Conservation (phyloP, 2,113 vertebrate genomes). For the Castor canadensis region DNA sequence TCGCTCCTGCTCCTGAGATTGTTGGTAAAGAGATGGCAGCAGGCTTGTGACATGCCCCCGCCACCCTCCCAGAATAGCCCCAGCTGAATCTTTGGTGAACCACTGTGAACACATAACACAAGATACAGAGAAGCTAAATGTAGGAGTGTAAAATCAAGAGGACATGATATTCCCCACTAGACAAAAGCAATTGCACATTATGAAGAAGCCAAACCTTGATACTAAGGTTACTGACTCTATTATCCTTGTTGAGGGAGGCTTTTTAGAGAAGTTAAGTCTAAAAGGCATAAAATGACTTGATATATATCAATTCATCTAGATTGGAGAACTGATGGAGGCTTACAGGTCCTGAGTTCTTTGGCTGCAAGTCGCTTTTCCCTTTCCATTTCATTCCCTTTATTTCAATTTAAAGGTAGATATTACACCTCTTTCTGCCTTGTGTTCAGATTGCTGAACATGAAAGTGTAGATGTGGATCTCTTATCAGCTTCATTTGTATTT, state of each 20-base stretch:
- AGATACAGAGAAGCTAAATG: neutral
- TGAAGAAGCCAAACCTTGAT: neutral
- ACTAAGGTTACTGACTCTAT: neutral
- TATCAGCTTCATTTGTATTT: neutral
- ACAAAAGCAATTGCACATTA: neutral
- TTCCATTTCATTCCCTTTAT: neutral
- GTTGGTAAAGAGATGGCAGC: neutral
- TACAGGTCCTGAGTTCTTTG: neutral
- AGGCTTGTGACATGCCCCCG: neutral
- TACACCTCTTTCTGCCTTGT: neutral
- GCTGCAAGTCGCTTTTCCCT: neutral
- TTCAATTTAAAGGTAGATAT: neutral
- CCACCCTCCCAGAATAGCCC: neutral
- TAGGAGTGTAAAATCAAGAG: constrained; percentile 24
- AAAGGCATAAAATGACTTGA: constrained; percentile 10
- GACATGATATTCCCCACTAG: neutral
- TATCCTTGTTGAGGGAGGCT: neutral
- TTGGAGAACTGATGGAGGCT: neutral
- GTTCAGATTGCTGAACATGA: neutral
- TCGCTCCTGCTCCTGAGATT: neutral
- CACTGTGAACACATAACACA: neutral
- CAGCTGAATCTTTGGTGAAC: no score
- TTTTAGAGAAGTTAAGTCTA: constrained; percentile 39
- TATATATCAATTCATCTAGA: neutral
- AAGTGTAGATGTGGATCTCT: neutral